Base-by-base conservation (phyloP, 1,140 invertebrate species). In the Drosophila kurseongensis region DNA sequence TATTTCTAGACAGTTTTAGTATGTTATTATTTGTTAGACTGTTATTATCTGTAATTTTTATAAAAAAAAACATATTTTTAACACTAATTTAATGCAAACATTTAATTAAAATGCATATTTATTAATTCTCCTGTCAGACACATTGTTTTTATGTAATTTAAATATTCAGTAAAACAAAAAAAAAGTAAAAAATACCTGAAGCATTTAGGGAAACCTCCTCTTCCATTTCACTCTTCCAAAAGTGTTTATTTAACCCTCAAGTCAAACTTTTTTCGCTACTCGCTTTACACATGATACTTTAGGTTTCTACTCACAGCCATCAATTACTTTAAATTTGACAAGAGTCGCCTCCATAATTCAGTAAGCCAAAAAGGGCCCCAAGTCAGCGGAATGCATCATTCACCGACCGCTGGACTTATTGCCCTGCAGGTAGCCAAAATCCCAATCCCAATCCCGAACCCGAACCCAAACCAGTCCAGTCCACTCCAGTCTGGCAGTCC, bases 321-420 rank as follows among this genome's bases (percentile, higher is more conserved):
- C 78, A 71, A 86, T 82, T 81, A 67, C 74, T 71, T 86, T 63
- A 86, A 52, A 62, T 73, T 73, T 58, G 78, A 78, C 82, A 66
- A 50, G 55, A 50, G 47, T 62, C 66, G 29, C 69, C 48, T 75
- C 69, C 52, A 81, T 81, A 85, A 65, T 67, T 85, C 83, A 71
- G 52, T 63, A 61, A 67, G 59, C 57, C 62, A 58, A 83, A 80
- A 51, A 45, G 65, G 50, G 54, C 77, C 73, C 59, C 59, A 51
- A 75, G 68, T 62, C 73, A 54, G 65, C 51, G 36, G 42, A 66
- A 86, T 86, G 66, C 82, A 86, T 85, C 82, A 85, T 75, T 85
- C 83, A 86, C 63, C 66, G 71, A 63, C 48, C 60, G 54, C 71
- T 74, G 63, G 74, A 84, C 60, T 51, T 62, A 86, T 84, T 60